Evolutionary conservation across 2,113 vertebrate genomes (phyloP), one percentile per base, ranked within the genome.

Genomic region (Chionodraco myersi): DNA sequence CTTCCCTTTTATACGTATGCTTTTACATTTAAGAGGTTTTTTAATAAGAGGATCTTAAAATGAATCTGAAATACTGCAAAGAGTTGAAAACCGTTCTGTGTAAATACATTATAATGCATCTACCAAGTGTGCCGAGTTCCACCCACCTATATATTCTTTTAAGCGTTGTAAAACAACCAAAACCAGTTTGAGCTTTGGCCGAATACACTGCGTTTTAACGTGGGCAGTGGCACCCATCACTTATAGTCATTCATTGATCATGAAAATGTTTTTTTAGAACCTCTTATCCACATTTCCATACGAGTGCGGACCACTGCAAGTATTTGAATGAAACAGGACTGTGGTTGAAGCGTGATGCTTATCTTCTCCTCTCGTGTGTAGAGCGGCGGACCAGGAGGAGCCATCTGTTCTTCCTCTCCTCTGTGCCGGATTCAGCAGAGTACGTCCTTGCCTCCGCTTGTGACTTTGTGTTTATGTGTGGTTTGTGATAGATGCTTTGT

Each of bases 391-490:
- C 81, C 95, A 96, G 85, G 98, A 98, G 77, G 97, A 99, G 90
- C 85, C 91, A 41, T 97, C 98, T 10, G 95, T 97, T 77, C 95
- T 98, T 78, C 96, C 97, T 59, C 95, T 99, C 79, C 96, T 99
- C 78, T 95, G 95, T 36, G 96, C 96, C 71, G 97, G 97, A 91
- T 98, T 99, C 85, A 96, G 96, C 88, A 94, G 97, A 93, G 98
- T 99, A 96, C 2, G 96, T 96, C 82, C 60, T 82, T 57, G 5
- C 71, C 26, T 54, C 2, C 12, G 4, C 63, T 59, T 60, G n/a
- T 80, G 10, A 58, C 67, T 65, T 53, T 75, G 47, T 82, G 56
- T 73, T 71, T 63, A 23, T 41, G 66, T 26, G 34, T 41, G 41
- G 51, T 60, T 45, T 53, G 16, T 77, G 14, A 23, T 36, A 10